Conservation (phyloP, 2,113 vertebrate genomes). For the Plectropomus leopardus region DNA sequence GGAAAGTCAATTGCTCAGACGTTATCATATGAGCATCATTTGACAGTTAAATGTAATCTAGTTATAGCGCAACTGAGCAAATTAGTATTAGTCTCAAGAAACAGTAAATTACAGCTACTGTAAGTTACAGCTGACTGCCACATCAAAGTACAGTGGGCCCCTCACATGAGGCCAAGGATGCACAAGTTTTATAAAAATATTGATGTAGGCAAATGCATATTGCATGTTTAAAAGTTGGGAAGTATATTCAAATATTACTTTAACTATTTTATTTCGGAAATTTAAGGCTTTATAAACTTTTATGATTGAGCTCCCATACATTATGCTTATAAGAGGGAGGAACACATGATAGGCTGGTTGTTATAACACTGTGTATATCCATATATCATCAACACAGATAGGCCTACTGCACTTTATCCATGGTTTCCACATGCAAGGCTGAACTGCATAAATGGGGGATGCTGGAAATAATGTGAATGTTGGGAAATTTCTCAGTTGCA, state of each 20-base stretch:
- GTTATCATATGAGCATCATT: background rate
- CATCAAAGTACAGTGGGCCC: background rate
- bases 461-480: background rate
- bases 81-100: background rate
- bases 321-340: background rate
- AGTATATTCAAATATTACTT: background rate
- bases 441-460: background rate
- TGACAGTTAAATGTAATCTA: background rate
- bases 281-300: background rate
- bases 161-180: background rate
- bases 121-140: background rate
- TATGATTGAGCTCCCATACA: no score
- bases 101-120: background rate
- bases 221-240: background rate
- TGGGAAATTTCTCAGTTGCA: background rate
- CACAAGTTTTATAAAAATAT: background rate
- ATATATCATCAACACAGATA: background rate
- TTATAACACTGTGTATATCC: background rate
- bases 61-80: background rate
- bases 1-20: background rate
- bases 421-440: slow-evolving; percentile 5
- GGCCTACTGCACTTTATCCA: slow-evolving; percentile 3
- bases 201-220: background rate
- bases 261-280: no score
- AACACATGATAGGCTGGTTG: background rate